Evolutionary conservation across 2,797 vertebrate species (phyloP), one percentile per base, ranked within the genome.

Genomic region (Chelmon rostratus): DNA sequence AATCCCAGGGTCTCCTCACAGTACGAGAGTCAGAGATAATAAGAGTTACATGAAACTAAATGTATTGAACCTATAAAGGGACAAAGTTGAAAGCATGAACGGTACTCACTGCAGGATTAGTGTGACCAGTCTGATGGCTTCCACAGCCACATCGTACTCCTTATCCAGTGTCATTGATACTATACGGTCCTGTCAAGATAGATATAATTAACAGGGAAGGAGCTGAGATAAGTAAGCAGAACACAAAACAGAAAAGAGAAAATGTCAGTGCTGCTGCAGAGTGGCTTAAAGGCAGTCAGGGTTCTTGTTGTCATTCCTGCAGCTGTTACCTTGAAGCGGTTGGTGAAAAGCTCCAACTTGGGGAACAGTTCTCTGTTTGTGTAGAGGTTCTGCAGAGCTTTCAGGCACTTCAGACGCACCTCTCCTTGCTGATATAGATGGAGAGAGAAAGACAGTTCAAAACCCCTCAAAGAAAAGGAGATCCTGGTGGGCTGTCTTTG

Each of bases 81-180:
- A 49, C 49, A 10, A 38, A n/a, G 21, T 6, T n/a, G 40, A 40
- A 49, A 38, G 19, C 6, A 47, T 40, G 23, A 18, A 53, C 68
- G 44, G 76, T 76, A 97, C 98, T 97, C 90, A 99, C 98, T 99
- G 98, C 81, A 99, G 96, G 90, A 99, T 99, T 83, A 99, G 96
- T 0, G 98, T 99, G 84, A 99, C 98, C 90, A 99, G 95, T 89
- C 98, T 93, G 87, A 99, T 99, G 80, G 98, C 98, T 94, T 99
- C 98, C 84, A 99, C 98, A 4, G 98, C 98, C 0, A 99, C 98
- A 19, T 99, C 98, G 0, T 99, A 99, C 89, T 99, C 98, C 91
- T 99, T 99, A 93, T 99, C 98, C 89, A 99, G 95, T 8, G 98
- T 99, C 98, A 99, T 99, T 44, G 98, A 99, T 79, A 99, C 98